Conservation (phyloP, 2,797 vertebrate genomes). For the Cirrhinus mrigala region DNA sequence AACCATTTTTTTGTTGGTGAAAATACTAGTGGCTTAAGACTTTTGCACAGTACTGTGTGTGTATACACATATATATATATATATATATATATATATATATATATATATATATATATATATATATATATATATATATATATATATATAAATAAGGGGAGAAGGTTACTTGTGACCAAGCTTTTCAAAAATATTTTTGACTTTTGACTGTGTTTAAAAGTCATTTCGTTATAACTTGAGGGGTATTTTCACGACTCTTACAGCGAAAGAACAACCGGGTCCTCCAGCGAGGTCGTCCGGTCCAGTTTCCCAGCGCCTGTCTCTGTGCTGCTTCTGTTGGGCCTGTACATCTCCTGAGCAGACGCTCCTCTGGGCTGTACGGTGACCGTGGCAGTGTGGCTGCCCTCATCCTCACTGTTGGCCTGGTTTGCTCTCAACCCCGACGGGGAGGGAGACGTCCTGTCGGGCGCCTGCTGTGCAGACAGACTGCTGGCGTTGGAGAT, state of each 20-base stretch:
- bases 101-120: too few species aligned
- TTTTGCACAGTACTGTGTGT: too few species aligned
- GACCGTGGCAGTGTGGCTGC: slow-evolving; percentile 75
- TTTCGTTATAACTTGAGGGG: not conserved
- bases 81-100: too few species aligned
- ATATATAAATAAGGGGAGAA: too few species aligned
- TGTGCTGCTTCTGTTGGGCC: slow-evolving; percentile 52
- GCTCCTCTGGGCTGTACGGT: slow-evolving; percentile 71
- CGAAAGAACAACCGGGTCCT: slow-evolving; percentile 91
- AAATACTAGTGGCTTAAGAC: too few species aligned
- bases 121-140: too few species aligned
- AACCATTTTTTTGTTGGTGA: too few species aligned
- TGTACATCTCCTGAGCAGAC: slow-evolving; percentile 1
- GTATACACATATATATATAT: too few species aligned
- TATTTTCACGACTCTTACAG: slow-evolving; percentile 79
- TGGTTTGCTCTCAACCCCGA: slow-evolving; percentile 63
- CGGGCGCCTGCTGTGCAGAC: slow-evolving; percentile 69
- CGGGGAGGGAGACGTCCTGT: slow-evolving; percentile 64
- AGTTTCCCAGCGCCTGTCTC: slow-evolving; percentile 64
- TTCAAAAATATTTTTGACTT: not conserved
- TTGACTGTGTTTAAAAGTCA: not conserved
- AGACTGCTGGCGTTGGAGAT: slow-evolving; percentile 81
- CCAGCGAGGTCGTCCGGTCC: slow-evolving; percentile 77
- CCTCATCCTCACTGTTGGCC: slow-evolving; percentile 79
- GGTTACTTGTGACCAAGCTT: not conserved